phyloP scores from a whole-genome alignment of 1,140 invertebrate species.

The Zaprionus kolodkinae region DNA sequence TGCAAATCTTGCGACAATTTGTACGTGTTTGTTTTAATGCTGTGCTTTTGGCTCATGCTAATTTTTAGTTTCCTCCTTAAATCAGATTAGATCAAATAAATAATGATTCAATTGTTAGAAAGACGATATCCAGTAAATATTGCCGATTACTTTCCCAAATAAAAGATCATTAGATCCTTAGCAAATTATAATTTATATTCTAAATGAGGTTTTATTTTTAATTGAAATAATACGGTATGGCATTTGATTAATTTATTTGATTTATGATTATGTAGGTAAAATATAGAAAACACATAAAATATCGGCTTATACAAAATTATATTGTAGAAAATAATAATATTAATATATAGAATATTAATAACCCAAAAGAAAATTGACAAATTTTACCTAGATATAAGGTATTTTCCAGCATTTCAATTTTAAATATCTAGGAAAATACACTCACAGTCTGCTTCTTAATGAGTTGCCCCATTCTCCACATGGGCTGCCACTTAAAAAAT shows the following conservation, averaged over 20 bases:
- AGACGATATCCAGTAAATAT: no score
- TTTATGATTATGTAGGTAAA: no score
- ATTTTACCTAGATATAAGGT: no score
- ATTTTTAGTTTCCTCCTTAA: neutral
- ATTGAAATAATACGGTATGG: no score
- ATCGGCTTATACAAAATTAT: no score
- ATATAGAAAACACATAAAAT: no score
- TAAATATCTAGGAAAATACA: neutral
- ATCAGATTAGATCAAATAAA: neutral
- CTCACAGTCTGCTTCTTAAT: neutral
- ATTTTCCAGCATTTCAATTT: no score
- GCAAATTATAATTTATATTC: neutral
- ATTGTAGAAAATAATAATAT: no score
- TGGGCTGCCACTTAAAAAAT: constrained; percentile 9
- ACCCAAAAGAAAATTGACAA: no score
- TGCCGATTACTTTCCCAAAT: neutral
- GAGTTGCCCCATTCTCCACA: neutral
- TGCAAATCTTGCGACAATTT: constrained; percentile 5
- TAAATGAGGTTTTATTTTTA: no score
- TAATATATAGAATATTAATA: no score
- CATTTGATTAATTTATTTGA: no score
- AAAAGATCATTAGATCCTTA: neutral
- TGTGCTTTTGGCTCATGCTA: neutral
- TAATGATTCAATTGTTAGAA: neutral
- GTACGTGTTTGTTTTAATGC: neutral